phyloP scores from a whole-genome alignment of 2,888 invertebrate genomes.

The Galerucella pusilla region DNA sequence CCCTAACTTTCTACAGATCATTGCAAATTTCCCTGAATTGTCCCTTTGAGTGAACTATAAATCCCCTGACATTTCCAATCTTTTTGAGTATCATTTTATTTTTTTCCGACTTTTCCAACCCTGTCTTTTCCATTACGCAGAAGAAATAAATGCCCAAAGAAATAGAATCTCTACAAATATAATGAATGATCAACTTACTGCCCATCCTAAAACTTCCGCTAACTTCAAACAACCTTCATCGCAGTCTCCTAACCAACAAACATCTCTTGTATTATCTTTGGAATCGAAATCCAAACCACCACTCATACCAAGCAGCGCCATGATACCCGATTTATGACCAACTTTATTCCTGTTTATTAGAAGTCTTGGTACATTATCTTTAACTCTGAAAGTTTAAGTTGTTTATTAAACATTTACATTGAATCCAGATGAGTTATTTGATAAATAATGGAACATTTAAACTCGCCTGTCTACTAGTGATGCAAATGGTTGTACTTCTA shows the following conservation, averaged over 20 bases:
- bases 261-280: conserved; percentile 74
- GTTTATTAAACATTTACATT: conserved; percentile 3
- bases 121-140: no score
- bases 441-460: background rate
- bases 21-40: no score
- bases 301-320: conserved; percentile 63
- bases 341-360: conserved; percentile 89
- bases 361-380: conserved; percentile 80
- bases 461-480: conserved; percentile 81
- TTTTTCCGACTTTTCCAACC: no score
- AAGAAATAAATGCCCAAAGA: no score
- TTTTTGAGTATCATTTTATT: no score
- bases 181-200: conserved; percentile 66
- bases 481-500: conserved; percentile 95
- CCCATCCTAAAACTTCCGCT: conserved; percentile 84
- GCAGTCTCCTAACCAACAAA: conserved; percentile 86
- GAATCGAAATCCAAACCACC: conserved; percentile 78
- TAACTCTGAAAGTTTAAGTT: conserved; percentile 67
- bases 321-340: conserved; percentile 64
- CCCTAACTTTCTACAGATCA: no score
- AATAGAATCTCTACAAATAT: background rate
- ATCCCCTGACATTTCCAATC: no score
- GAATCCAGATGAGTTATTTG: background rate
- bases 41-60: no score
- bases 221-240: conserved; percentile 81